phyloP scores from a whole-genome alignment of 2,888 invertebrate genomes.

The Zygogramma bicolorata region DNA sequence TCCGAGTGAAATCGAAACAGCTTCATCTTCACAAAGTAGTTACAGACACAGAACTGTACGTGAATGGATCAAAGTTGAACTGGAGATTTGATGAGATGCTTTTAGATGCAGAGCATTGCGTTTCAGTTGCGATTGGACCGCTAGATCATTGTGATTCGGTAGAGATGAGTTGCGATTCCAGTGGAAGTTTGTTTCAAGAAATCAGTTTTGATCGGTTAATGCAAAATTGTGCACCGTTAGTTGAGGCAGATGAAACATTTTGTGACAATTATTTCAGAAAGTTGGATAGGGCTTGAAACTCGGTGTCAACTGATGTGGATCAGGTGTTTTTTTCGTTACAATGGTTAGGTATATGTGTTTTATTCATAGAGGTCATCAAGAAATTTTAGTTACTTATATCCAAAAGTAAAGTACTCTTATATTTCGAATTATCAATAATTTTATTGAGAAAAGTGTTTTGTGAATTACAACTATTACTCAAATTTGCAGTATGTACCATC shows the following conservation, averaged over 20 bases:
- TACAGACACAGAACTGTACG: slow-evolving; percentile 76
- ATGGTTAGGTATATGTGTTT: too few relatives aligned
- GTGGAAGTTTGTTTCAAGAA: slow-evolving; percentile 66
- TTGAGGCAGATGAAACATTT: slow-evolving; percentile 70
- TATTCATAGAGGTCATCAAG: too few relatives aligned
- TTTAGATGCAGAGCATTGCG: slow-evolving; percentile 81
- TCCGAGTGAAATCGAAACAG: slow-evolving; percentile 73
- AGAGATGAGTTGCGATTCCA: background rate
- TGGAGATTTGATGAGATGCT: slow-evolving; percentile 91
- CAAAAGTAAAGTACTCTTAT: too few relatives aligned
- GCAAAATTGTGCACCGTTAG: slow-evolving; percentile 68
- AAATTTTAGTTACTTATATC: too few relatives aligned
- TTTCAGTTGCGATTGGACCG: slow-evolving; percentile 80
- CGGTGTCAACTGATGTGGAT: background rate
- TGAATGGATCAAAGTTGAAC: slow-evolving; percentile 71
- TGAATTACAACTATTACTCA: background rate
- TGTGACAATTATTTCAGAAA: slow-evolving; percentile 72
- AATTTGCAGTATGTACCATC: background rate
- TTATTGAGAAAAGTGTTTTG: too few relatives aligned
- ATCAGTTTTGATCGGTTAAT: slow-evolving; percentile 75
- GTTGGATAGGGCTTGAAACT: slow-evolving; percentile 59
- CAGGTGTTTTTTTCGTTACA: background rate
- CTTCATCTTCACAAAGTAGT: slow-evolving; percentile 68
- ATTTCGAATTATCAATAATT: too few relatives aligned
- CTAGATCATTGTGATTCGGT: slow-evolving; percentile 45